Base-by-base conservation (phyloP, 2,888 invertebrate genomes). In the Sinotaia quadrata region DNA sequence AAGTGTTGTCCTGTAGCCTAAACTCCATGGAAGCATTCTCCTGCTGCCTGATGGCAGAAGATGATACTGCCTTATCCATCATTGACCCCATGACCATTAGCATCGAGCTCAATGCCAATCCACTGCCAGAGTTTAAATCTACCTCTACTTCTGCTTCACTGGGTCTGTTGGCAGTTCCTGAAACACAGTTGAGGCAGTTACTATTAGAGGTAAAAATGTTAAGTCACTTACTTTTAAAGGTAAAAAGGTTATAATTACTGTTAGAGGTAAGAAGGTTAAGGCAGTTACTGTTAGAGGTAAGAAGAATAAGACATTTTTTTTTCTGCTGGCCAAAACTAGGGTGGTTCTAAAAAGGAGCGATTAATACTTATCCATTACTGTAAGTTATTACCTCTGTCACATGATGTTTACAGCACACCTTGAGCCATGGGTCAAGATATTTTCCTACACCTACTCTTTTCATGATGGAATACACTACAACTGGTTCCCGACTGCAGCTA, bases 1-100 rank as follows among this genome's bases (percentile, higher is more conserved):
- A 93, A 84, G 94, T 95, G 0, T 90, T 97, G 63, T 94, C 94
- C 2, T 95, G 96, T 83, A 95, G 94, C 87, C 90, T 97, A 63
- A 94, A 94, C 85, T 94, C 88, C 70, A 92, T 97, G 82, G 97
- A 98, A 89, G 92, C 97, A 87, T 97, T 96, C 89, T 97, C 97
- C 2, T 94, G 95, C 87, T 93, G 95, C 78, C 90, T 97, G 73
- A 95, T 95, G 7, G 91, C 93, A 81, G 97, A 97, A 90, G 94
- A 96, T 75, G 95, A 95, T 85, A 97, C 97, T 0, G 97, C 97
- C 0, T 90, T 97, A 24, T 95, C 96, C 41, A 97, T 98, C 81
- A 94, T 98, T 67, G 97, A 97, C 88, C 97, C 97, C 0, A 94
- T 96, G 57, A 94, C 94, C 10, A 91, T 97, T 57, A 80, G 76